These are phyloP conservation scores for Spodoptera picta DNA, from an alignment of 2,888 invertebrate species.

Conservation along the genomic window DNA sequence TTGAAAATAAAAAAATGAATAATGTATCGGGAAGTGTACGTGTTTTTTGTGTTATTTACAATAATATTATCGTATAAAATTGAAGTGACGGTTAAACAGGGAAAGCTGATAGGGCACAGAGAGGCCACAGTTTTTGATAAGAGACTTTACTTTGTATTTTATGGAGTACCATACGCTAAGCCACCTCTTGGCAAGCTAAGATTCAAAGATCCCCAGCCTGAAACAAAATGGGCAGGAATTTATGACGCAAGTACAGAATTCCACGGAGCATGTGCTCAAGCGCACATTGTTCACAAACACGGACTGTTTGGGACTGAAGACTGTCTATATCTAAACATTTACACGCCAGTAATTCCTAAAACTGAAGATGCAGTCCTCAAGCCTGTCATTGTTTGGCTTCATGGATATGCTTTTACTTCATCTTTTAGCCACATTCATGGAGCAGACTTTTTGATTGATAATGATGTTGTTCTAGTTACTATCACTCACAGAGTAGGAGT, in stretches of 20 bases:
- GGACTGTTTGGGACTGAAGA: constrained; percentile 86
- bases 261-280: constrained; percentile 89
- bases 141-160: constrained; percentile 76
- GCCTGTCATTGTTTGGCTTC: constrained; percentile 81
- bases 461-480: constrained; percentile 76
- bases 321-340: constrained; percentile 92
- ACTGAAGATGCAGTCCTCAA: constrained; percentile 50
- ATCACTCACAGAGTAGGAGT: constrained; percentile 79
- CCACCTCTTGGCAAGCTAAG: constrained; percentile 74
- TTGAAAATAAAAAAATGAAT: constrained; percentile 27
- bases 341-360: constrained; percentile 85
- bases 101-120: constrained; percentile 69
- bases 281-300: constrained; percentile 81
- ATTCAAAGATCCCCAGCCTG: constrained; percentile 76
- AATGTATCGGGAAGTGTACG: constrained; percentile 55
- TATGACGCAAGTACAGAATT: constrained; percentile 88
- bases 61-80: constrained; percentile 57
- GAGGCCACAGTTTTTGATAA: constrained; percentile 70
- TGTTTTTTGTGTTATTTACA: constrained; percentile 55
- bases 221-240: constrained; percentile 82
- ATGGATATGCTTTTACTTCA: constrained; percentile 81
- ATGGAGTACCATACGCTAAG: constrained; percentile 80
- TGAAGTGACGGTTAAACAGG: constrained; percentile 73
- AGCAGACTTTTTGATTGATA: constrained; percentile 81
- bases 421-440: constrained; percentile 83